These are phyloP conservation scores for Ostrea edulis DNA, from an alignment of 1,140 invertebrate genomes.

Conservation along the genomic window DNA sequence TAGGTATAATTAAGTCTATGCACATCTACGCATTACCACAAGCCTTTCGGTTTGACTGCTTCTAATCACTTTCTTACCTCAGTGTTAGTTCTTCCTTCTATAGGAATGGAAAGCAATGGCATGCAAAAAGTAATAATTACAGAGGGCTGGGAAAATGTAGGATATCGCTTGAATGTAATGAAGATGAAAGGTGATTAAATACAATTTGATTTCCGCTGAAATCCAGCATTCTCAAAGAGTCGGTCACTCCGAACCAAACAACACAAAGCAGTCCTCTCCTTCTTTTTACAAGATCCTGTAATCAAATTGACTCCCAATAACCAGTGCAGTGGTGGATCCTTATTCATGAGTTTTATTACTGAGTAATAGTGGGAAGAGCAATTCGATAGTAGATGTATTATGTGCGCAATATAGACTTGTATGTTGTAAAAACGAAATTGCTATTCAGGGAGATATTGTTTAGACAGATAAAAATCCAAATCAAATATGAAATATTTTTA, in stretches of 20 bases:
- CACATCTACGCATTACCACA: not conserved
- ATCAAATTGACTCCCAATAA: constrained; percentile 25
- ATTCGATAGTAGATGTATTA: not conserved
- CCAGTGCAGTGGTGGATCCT: not conserved
- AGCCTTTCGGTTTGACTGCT: not conserved
- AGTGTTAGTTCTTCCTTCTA: not conserved
- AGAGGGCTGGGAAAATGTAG: not conserved
- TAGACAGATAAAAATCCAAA: not conserved
- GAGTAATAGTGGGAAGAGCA: not conserved
- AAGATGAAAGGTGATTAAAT: constrained; percentile 35
- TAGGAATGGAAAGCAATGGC: not conserved
- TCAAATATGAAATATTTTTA: not conserved
- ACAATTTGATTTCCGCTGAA: constrained; percentile 35
- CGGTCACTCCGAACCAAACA: constrained; percentile 6
- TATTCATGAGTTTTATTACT: constrained; percentile 13
- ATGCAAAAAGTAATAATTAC: constrained; percentile 30
- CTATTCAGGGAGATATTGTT: not conserved
- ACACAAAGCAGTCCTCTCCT: not conserved
- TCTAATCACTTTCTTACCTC: not conserved
- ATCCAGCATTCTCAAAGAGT: not conserved
- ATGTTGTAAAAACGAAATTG: not conserved
- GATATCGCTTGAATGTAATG: constrained; percentile 16
- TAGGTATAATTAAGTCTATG: not conserved
- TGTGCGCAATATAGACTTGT: not conserved
- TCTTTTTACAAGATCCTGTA: not conserved